phyloP scores from a whole-genome alignment of 1,140 invertebrate species.

The Rhopalosiphum maidis region DNA sequence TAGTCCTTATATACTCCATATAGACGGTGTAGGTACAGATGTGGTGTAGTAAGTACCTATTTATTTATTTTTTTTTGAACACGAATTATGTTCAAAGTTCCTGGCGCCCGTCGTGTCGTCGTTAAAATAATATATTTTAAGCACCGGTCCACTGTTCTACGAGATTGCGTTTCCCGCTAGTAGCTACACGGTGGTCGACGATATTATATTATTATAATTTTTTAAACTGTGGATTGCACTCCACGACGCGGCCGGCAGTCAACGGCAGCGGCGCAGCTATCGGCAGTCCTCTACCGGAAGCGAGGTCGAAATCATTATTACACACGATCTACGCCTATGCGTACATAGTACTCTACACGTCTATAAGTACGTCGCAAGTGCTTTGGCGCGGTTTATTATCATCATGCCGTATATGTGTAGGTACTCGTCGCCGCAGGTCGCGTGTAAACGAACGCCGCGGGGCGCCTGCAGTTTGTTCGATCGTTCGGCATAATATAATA shows the following conservation, averaged over 20 bases:
- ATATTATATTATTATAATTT: neutral
- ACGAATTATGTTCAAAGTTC: no score
- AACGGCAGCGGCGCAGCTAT: neutral
- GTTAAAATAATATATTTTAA: no score
- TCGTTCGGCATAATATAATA: neutral
- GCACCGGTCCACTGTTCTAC: neutral
- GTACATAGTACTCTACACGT: neutral
- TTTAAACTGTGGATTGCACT: neutral
- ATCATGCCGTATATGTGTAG: neutral
- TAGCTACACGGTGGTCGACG: neutral
- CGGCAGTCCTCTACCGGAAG: neutral
- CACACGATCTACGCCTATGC: neutral
- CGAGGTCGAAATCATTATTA: neutral
- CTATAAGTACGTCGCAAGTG: neutral
- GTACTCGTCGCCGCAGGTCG: neutral
- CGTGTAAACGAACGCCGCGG: neutral
- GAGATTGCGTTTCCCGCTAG: neutral
- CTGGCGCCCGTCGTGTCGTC: no score
- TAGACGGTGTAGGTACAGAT: no score
- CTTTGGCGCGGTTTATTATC: neutral
- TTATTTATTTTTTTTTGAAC: no score
- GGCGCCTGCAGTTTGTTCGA: neutral
- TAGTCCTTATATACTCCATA: no score
- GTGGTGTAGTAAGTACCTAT: no score
- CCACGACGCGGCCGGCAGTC: neutral